These are phyloP conservation scores for Novumbra hubbsi DNA, from an alignment of 2,797 vertebrate genomes.

Conservation along the genomic window DNA sequence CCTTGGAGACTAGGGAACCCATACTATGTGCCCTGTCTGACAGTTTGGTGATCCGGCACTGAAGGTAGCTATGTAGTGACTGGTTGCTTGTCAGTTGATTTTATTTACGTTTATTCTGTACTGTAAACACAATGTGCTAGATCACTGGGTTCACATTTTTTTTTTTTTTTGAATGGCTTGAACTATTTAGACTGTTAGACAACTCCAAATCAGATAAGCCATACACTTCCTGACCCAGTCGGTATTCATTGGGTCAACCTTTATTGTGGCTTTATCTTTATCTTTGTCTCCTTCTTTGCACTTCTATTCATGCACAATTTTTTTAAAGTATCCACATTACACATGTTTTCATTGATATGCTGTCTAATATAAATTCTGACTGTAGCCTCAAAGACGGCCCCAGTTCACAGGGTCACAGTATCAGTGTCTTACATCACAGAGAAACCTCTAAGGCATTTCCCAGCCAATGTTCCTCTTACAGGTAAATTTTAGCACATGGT, in stretches of 20 bases:
- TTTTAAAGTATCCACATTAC: not conserved
- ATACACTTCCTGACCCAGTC: not conserved
- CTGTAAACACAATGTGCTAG: conserved; percentile 31
- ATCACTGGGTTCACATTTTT: conserved; percentile 41
- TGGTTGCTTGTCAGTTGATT: conserved; percentile 31
- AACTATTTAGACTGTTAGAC: conserved; percentile 42
- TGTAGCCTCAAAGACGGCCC: not conserved
- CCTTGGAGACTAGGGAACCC: no score
- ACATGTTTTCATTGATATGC: not conserved
- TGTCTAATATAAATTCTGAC: conserved; percentile 16
- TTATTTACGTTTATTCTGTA: conserved; percentile 33
- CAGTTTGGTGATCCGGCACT: no score
- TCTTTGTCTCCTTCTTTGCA: not conserved
- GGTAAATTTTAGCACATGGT: conserved; percentile 48
- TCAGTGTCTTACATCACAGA: conserved; percentile 24
- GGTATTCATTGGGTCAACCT: not conserved
- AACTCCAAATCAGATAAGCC: conserved; percentile 20
- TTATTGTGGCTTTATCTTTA: not conserved
- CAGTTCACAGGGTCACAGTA: not conserved
- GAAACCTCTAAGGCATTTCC: conserved; percentile 14
- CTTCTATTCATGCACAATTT: not conserved
- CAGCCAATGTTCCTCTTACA: conserved; percentile 33
- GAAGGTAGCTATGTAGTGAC: not conserved
- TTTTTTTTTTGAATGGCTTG: conserved; percentile 16
- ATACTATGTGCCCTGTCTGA: no score